These are phyloP conservation scores for Cheilosia impressa DNA, from an alignment of 2,888 invertebrate species.

Conservation along the genomic window DNA sequence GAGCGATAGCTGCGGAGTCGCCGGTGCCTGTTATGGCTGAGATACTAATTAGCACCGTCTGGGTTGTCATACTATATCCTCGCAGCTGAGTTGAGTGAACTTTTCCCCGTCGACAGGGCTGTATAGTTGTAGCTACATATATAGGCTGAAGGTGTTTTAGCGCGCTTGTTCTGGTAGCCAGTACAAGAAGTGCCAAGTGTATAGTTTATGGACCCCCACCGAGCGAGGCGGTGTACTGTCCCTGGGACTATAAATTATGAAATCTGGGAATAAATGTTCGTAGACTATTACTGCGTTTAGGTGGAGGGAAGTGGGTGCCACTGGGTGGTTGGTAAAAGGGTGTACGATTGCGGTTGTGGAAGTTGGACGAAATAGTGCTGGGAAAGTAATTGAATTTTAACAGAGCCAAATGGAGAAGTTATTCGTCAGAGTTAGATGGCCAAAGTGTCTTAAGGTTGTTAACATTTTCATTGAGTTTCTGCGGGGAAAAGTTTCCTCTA, in stretches of 20 bases:
- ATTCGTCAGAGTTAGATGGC: neutral
- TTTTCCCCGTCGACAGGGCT: neutral
- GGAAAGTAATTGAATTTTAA: conserved; percentile 36
- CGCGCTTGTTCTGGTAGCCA: conserved; percentile 2
- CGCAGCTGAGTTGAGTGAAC: conserved; percentile 51
- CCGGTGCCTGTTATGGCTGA: conserved; percentile 32
- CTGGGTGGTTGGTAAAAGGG: neutral
- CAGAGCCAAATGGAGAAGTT: conserved; percentile 10
- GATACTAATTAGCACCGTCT: conserved; percentile 64
- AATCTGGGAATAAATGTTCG: conserved; percentile 48
- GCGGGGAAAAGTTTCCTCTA: neutral
- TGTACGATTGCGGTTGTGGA: conserved; percentile 23
- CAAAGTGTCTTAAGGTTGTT: neutral
- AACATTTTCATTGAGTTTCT: neutral
- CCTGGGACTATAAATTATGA: conserved; percentile 48
- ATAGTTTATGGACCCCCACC: conserved; percentile 15
- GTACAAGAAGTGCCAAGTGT: conserved; percentile 18
- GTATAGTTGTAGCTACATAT: neutral
- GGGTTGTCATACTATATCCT: conserved; percentile 49
- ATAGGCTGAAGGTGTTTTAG: conserved; percentile 1
- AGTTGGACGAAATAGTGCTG: conserved; percentile 7
- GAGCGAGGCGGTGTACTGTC: conserved; percentile 13
- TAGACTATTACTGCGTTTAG: conserved; percentile 17
- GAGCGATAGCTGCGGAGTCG: neutral
- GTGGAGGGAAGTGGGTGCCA: neutral